phyloP scores from a whole-genome alignment of 2,797 vertebrate genomes.

The Forpus xanthops region DNA sequence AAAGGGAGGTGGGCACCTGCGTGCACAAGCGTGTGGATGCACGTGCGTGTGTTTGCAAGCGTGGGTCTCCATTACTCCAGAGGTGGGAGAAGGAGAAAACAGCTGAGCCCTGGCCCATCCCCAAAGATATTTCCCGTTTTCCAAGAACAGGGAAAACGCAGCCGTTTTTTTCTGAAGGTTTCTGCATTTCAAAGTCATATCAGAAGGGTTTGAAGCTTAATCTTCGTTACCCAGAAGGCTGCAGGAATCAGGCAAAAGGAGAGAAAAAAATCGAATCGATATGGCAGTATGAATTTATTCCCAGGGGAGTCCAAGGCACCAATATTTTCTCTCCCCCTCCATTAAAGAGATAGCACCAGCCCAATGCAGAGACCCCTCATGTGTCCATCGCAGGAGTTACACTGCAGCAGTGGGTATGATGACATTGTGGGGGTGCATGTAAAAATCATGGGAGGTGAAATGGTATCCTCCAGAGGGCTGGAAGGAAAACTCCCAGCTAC shows the following conservation, averaged over 20 bases:
- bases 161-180: constrained; percentile 30
- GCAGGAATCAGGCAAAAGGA: constrained; percentile 48
- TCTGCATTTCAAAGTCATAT: constrained; percentile 72
- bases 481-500: accelerated
- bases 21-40: accelerated
- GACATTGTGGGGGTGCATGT: neutral
- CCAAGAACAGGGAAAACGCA: neutral
- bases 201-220: constrained; percentile 64
- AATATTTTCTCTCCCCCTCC: constrained; percentile 33
- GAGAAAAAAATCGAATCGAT: constrained; percentile 37
- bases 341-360: constrained; percentile 26
- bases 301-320: neutral
- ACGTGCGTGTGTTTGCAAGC: accelerated
- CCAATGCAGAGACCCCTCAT: neutral
- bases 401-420: accelerated
- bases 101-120: neutral
- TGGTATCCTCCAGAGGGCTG: neutral
- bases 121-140: neutral
- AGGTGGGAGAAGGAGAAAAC: neutral
- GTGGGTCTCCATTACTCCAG: accelerated
- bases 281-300: constrained; percentile 63
- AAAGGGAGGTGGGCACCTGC: neutral
- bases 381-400: accelerated
- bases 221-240: constrained; percentile 67
- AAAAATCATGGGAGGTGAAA: neutral